Conservation (phyloP, 2,888 invertebrate species). For the Dryomyza anilis region DNA sequence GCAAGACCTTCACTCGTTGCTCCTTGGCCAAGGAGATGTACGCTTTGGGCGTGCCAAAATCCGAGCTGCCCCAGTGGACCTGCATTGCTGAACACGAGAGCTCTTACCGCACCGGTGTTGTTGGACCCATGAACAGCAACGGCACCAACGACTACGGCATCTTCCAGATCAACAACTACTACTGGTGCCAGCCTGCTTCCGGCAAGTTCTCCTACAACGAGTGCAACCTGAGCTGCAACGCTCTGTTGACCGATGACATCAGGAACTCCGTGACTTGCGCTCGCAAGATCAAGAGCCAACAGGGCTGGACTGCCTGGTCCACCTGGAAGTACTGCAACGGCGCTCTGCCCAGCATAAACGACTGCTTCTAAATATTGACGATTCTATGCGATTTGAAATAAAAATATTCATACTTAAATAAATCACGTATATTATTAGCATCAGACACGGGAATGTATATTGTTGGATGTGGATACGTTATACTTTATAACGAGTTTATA, state of each 20-base stretch:
- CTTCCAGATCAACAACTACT: constrained; percentile 43
- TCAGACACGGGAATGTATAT: too few relatives aligned
- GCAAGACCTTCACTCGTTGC: constrained; percentile 43
- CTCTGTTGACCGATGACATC: constrained; percentile 48
- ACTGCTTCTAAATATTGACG: constrained; percentile 51
- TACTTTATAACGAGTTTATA: too few relatives aligned
- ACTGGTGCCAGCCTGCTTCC: constrained; percentile 52
- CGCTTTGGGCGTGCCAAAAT: constrained; percentile 45
- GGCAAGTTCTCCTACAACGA: constrained; percentile 47
- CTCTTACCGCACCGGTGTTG: constrained; percentile 56
- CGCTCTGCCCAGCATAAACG: constrained; percentile 43
- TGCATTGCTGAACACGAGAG: constrained; percentile 51
- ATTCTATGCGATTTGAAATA: too few relatives aligned
- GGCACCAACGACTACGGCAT: constrained; percentile 60
- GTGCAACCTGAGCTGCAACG: constrained; percentile 45
- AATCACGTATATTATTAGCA: too few relatives aligned
- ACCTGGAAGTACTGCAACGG: constrained; percentile 48
- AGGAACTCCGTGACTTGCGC: constrained; percentile 46
- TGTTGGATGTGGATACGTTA: too few relatives aligned
- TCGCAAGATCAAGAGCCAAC: constrained; percentile 43
- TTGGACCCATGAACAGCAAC: constrained; percentile 60
- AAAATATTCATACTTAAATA: too few relatives aligned
- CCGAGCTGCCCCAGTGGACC: constrained; percentile 46
- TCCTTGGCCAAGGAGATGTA: constrained; percentile 45
- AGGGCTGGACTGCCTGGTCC: constrained; percentile 55